Base-by-base conservation (phyloP, 2,888 invertebrate species). In the Nomada flava region DNA sequence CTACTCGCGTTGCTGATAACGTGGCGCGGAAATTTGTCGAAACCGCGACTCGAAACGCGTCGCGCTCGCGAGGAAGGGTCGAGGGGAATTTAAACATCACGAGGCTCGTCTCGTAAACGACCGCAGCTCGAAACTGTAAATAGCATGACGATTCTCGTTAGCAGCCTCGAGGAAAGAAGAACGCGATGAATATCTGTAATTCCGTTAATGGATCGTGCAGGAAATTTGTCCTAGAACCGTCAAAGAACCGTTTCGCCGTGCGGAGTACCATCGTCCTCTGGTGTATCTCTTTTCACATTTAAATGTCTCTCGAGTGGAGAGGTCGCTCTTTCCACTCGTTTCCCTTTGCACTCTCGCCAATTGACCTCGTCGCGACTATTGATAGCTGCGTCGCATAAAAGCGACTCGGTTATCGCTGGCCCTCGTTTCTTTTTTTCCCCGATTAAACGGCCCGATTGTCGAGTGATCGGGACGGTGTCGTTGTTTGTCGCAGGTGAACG, bases 401-500 rank as follows among this genome's bases (percentile, higher is more conserved):
- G n/a, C 65, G 42, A 60, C 57, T 42, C 26, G 29, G 13, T 23
- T 52, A 2, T 23, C 5, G 11, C 26, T 53, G 10, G 52, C 44
- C 53, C 55, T n/a, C 44, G n/a, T 20, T n/a, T 11, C 23, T n/a
- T 11, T 20, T 11, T 9, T 1, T 2, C 11, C 23, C 13, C 11
- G 10, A 7, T 20, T 26, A 57, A 57, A 26, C n/a, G 57, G 13
- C 47, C 20, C 26, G 42, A 5, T 13, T 18, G 29, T 15, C 23
- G 47, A 47, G 47, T 47, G 47, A 47, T 47, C 47, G 47, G 47
- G 47, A 47, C 11, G 47, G 47, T 20, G 4, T 7, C 2, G 42
- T 75, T n/a, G 67, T 29, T 64, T 52, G 53, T 63, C 53, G 23
- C 91, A 96, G 95, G 94, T 96, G 82, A 96, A 96, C 92, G 95